phyloP scores from a whole-genome alignment of 2,888 invertebrate genomes.

The Trachelus iudaicus region DNA sequence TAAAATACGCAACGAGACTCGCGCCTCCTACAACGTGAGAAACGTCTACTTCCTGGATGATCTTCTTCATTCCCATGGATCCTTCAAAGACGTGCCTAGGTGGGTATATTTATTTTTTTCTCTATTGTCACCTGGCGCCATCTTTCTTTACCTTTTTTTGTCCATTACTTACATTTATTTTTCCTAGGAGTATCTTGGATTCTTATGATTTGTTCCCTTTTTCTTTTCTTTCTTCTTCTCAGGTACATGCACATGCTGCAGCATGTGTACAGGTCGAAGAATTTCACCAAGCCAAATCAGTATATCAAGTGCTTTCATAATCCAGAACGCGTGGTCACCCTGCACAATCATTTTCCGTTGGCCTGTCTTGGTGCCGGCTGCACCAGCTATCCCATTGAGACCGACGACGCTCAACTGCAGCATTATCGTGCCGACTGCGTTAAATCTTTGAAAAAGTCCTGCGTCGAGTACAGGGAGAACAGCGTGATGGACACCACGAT shows the following conservation, averaged over 20 bases:
- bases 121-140: not conserved
- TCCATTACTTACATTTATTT: not conserved
- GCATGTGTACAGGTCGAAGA: conserved; percentile 89
- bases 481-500: conserved; percentile 87
- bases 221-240: conserved; percentile 2
- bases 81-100: conserved; percentile 82
- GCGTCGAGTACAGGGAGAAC: conserved; percentile 84
- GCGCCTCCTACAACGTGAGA: conserved; percentile 87
- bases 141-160: not conserved
- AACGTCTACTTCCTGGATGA: conserved; percentile 95
- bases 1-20: conserved; percentile 73
- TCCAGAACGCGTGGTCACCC: conserved; percentile 86
- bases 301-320: conserved; percentile 96
- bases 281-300: conserved; percentile 92
- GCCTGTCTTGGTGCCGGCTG: conserved; percentile 85
- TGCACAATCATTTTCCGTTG: conserved; percentile 94
- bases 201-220: not conserved
- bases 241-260: conserved; percentile 92
- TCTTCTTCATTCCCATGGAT: conserved; percentile 82
- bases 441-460: conserved; percentile 84
- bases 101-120: conserved; percentile 34
- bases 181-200: not conserved
- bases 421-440: conserved; percentile 96
- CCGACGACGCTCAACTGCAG: conserved; percentile 86
- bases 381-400: conserved; percentile 86